These are phyloP conservation scores for Crotalus horridus DNA, from an alignment of 2,113 vertebrate species.

Conservation along the genomic window DNA sequence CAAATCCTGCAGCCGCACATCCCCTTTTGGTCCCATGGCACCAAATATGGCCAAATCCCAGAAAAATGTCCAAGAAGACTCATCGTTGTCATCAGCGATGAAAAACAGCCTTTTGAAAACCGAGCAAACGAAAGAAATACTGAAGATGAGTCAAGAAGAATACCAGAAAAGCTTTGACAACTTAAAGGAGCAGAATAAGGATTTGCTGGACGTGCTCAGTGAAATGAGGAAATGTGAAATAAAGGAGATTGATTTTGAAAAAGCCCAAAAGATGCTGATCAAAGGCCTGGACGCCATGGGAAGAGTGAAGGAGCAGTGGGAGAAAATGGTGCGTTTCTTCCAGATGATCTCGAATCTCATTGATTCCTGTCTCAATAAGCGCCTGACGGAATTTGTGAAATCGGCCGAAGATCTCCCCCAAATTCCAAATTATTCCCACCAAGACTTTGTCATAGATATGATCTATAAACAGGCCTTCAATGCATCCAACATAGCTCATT, in stretches of 20 bases:
- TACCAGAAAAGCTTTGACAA: constrained; percentile 42
- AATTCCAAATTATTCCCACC: constrained; percentile 16
- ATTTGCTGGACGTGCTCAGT: constrained; percentile 47
- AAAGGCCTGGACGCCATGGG: constrained; percentile 53
- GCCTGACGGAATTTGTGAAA: constrained; percentile 35
- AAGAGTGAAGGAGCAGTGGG: constrained; percentile 52
- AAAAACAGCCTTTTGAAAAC: background rate
- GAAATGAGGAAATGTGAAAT: constrained; percentile 39
- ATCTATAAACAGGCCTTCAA: constrained; percentile 55
- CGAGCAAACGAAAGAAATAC: constrained; percentile 32
- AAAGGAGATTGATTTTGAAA: constrained; percentile 51
- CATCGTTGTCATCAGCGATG: background rate
- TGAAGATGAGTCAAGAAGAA: constrained; percentile 24
- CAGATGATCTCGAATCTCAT: constrained; percentile 58
- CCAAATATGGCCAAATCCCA: background rate
- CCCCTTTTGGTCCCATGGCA: background rate
- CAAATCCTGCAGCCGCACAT: background rate
- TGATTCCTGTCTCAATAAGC: constrained; percentile 33
- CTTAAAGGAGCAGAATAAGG: constrained; percentile 45
- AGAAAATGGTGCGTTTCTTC: constrained; percentile 59
- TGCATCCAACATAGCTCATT: constrained; percentile 28
- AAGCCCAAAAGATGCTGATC: constrained; percentile 41
- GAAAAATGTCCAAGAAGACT: too few relatives aligned
- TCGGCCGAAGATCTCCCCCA: background rate
- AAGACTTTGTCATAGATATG: constrained; percentile 42